These are phyloP conservation scores for Mus pahari DNA, from an alignment of 2,113 vertebrate species.

Conservation along the genomic window DNA sequence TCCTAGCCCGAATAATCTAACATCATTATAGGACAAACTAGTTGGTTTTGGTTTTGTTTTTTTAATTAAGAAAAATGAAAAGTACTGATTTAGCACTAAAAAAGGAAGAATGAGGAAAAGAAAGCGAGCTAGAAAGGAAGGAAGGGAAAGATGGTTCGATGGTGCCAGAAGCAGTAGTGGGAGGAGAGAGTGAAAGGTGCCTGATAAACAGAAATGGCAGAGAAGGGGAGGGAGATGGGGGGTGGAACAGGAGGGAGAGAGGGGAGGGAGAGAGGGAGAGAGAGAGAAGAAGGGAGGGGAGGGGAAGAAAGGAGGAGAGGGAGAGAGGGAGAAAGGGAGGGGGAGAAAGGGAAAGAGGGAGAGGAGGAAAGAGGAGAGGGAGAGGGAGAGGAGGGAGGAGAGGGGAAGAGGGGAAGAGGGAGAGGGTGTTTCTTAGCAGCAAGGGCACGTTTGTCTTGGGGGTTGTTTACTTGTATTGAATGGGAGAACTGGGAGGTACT, in stretches of 20 bases:
- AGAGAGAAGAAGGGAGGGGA: no score
- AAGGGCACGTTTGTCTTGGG: background rate
- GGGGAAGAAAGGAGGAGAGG: fast-evolving
- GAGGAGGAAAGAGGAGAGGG: no score
- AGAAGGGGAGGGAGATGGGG: background rate
- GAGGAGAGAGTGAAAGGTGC: background rate
- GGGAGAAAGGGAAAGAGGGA: no score
- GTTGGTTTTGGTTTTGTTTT: background rate
- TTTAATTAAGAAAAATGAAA: background rate
- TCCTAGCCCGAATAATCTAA: no score
- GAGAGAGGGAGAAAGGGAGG: background rate
- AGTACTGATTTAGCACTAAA: background rate
- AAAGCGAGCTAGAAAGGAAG: background rate
- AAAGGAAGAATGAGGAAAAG: background rate
- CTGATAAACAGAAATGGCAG: background rate
- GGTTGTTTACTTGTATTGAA: background rate
- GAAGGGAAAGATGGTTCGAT: background rate
- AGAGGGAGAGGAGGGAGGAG: fast-evolving
- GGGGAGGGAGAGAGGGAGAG: background rate
- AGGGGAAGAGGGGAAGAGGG: background rate
- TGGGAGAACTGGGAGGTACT: background rate
- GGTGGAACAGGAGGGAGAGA: no score
- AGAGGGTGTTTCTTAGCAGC: background rate
- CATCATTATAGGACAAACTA: background rate
- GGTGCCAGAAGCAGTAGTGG: background rate